Evolutionary conservation across 2,797 vertebrate species (phyloP).

Genomic region (Delichon dasypus): DNA sequence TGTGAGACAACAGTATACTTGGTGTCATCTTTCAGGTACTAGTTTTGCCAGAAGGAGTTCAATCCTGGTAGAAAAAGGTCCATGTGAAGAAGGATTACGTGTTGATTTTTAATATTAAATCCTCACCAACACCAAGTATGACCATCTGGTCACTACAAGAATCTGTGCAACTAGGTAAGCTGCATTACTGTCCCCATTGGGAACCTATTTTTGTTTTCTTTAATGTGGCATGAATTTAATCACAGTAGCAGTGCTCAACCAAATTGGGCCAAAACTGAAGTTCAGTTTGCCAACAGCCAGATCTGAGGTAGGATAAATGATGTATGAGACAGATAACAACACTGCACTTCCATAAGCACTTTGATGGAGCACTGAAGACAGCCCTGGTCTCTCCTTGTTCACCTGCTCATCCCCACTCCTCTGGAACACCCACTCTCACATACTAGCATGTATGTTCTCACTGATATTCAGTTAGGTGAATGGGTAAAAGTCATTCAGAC

Average conservation of each 20-base stretch:
- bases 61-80: neutral
- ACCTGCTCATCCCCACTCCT: neutral
- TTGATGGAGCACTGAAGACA: neutral
- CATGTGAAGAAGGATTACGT: neutral
- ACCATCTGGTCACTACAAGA: neutral
- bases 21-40: neutral
- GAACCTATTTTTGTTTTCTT: neutral
- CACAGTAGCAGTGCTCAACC: neutral
- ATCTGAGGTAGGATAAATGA: neutral
- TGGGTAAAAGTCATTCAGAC: neutral
- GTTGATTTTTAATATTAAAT: neutral
- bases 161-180: neutral
- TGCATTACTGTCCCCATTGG: neutral
- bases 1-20: neutral
- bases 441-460: accelerated
- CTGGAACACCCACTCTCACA: neutral
- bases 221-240: neutral
- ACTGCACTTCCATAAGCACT: neutral
- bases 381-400: neutral
- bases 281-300: neutral
- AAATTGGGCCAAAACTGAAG: neutral
- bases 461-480: neutral
- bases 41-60: neutral
- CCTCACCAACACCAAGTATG: neutral
- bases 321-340: accelerated